phyloP scores from a whole-genome alignment of 1,140 invertebrate species.

The Achroia grisella region DNA sequence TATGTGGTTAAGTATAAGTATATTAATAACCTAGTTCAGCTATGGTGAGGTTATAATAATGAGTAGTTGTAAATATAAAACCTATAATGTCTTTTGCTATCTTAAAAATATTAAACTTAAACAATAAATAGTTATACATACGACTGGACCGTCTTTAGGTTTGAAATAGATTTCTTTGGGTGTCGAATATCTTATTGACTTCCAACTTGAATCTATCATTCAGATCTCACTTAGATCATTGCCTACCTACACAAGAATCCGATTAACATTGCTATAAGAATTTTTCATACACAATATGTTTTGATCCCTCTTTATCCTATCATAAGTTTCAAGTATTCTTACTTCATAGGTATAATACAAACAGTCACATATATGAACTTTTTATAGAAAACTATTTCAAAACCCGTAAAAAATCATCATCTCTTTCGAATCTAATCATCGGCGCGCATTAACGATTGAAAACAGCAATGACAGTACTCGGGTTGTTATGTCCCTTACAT shows the following conservation, averaged over 20 bases:
- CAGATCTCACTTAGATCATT: neutral
- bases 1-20: slow-evolving; percentile 24
- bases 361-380: slow-evolving; percentile 14
- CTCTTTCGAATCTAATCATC: neutral
- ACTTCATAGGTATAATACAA: slow-evolving; percentile 15
- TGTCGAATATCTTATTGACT: neutral
- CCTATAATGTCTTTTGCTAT: slow-evolving; percentile 35
- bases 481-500: slow-evolving; percentile 17
- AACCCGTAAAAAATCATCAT: slow-evolving; percentile 45
- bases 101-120: slow-evolving; percentile 18
- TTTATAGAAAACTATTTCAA: slow-evolving; percentile 53
- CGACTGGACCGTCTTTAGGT: slow-evolving; percentile 46
- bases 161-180: slow-evolving; percentile 58
- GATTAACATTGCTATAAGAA: slow-evolving; percentile 21
- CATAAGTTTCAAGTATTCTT: slow-evolving; percentile 31
- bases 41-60: slow-evolving; percentile 31
- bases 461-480: slow-evolving; percentile 27
- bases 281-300: slow-evolving; percentile 28
- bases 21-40: slow-evolving; percentile 27
- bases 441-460: slow-evolving; percentile 18
- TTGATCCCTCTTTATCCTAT: slow-evolving; percentile 60
- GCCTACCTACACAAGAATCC: neutral
- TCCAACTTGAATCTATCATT: slow-evolving; percentile 3
- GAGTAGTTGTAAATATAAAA: slow-evolving; percentile 19
- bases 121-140: neutral